These are phyloP conservation scores for Procapra przewalskii DNA, from an alignment of 2,113 vertebrate species.

Conservation along the genomic window DNA sequence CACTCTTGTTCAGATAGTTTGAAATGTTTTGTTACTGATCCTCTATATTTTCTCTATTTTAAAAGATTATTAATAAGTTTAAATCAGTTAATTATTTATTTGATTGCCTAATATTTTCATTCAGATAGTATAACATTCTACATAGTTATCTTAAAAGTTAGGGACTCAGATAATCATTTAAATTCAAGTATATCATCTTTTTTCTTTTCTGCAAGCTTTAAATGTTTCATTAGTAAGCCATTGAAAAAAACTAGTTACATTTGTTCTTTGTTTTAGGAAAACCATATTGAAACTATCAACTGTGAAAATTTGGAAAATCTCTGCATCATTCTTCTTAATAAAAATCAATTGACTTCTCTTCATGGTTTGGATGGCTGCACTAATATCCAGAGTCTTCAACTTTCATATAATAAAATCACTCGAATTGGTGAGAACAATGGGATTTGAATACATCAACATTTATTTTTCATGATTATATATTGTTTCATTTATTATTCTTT, in stretches of 20 bases:
- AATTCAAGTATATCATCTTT: not conserved
- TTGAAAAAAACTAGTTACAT: not conserved
- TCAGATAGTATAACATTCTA: not conserved
- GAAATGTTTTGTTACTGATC: not conserved
- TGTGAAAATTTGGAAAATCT: conserved; percentile 88
- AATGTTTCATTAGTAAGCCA: not conserved
- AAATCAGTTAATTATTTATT: conserved; percentile 11
- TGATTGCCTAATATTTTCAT: not conserved
- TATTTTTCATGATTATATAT: not conserved
- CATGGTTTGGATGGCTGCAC: conserved; percentile 88
- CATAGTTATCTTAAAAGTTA: not conserved
- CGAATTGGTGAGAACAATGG: conserved; percentile 87
- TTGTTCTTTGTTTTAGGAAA: conserved; percentile 86
- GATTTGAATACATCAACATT: conserved; percentile 20
- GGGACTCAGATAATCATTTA: not conserved
- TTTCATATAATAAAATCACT: conserved; percentile 92
- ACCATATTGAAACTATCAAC: conserved; percentile 86
- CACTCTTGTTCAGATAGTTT: not conserved
- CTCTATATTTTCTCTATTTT: not conserved
- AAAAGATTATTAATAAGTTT: not conserved
- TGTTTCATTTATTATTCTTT: not conserved
- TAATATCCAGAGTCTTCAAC: conserved; percentile 86
- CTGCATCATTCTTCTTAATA: conserved; percentile 84
- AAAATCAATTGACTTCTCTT: conserved; percentile 89
- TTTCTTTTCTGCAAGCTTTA: not conserved